Percentiles rank a stretch among this genome's conserved stretches.
These are phyloP conservation scores for Platycheirus rosarum DNA, from an alignment of 2,888 invertebrate species.

Conservation along the genomic window DNA sequence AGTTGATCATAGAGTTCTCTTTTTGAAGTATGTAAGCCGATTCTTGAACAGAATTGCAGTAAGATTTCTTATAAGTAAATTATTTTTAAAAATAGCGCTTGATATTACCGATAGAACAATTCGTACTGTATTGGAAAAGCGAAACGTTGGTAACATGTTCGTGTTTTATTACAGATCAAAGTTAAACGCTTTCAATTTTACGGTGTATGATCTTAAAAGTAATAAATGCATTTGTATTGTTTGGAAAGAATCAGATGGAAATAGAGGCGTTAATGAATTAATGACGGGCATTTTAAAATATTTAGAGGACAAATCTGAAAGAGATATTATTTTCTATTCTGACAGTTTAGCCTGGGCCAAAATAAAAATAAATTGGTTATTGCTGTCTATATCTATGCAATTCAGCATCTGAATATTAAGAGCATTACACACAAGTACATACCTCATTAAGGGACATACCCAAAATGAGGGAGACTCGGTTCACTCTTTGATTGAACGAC, in stretches of 20 bases:
- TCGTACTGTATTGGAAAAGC: too few species aligned
- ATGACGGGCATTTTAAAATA: background rate
- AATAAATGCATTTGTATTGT: conserved; percentile 70
- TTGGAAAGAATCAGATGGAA: conserved; percentile 75
- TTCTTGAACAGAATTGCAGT: too few species aligned
- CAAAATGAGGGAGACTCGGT: conserved; percentile 45
- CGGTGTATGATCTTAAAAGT: conserved; percentile 61
- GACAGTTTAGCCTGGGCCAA: conserved; percentile 50
- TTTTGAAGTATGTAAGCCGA: too few species aligned
- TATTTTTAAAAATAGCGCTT: too few species aligned
- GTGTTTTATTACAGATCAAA: too few species aligned
- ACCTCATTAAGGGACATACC: conserved; percentile 35
- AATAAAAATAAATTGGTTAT: conserved; percentile 66
- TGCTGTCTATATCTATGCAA: conserved; percentile 62
- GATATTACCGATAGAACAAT: too few species aligned
- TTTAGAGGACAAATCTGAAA: background rate
- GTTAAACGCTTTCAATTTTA: too few species aligned
- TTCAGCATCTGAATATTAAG: conserved; percentile 59
- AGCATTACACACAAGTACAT: conserved; percentile 52
- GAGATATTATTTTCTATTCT: conserved; percentile 34
- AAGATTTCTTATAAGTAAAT: too few species aligned
- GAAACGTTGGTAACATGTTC: too few species aligned
- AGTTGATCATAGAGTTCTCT: too few species aligned
- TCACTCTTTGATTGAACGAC: conserved; percentile 37
- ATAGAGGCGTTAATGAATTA: conserved; percentile 75